A percentile compares a stretch with the other conserved stretches of the same genome.
Conservation (phyloP, 23 tunicate species). For the Halocynthia roretzi region DNA sequence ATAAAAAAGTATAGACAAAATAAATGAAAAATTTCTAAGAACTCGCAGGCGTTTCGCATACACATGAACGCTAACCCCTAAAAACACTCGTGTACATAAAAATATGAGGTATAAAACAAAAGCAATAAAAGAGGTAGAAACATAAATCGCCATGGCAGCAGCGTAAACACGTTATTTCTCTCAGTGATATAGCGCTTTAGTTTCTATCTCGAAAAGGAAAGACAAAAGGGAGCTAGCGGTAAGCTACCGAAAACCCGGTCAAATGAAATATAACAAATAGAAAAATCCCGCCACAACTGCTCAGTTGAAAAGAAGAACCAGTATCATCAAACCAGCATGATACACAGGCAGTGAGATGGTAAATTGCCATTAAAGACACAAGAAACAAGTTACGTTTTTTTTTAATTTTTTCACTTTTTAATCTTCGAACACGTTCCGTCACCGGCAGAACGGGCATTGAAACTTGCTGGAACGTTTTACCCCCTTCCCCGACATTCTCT, state of each 20-base stretch:
- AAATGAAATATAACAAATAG: background rate
- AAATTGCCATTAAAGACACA: slow-evolving; percentile 5
- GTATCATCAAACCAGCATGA: background rate
- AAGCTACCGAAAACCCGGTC: too few relatives aligned
- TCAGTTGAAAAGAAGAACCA: background rate
- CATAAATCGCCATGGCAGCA: slow-evolving; percentile 2
- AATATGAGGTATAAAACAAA: slow-evolving; percentile 27
- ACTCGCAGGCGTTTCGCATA: background rate
- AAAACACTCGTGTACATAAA: slow-evolving; percentile 17
- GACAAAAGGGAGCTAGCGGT: too few relatives aligned
- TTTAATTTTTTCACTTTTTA: background rate
- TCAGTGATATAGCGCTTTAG: too few relatives aligned
- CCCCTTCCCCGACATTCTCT: background rate
- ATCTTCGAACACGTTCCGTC: background rate
- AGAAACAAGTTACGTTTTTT: background rate
- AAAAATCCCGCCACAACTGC: slow-evolving; percentile 7
- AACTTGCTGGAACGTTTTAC: background rate
- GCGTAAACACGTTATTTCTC: too few relatives aligned
- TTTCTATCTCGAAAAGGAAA: too few relatives aligned
- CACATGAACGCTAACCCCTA: slow-evolving; percentile 5
- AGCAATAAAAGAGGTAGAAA: slow-evolving; percentile 4
- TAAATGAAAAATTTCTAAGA: slow-evolving; percentile 2
- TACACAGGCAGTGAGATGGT: slow-evolving; percentile 14
- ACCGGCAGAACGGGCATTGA: background rate
- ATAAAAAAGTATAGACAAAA: slow-evolving; percentile 24